Percentiles rank a stretch among this genome's conserved stretches.
Evolutionary conservation across 2,113 vertebrate genomes (phyloP).

Genomic region (Elgaria multicarinata): DNA sequence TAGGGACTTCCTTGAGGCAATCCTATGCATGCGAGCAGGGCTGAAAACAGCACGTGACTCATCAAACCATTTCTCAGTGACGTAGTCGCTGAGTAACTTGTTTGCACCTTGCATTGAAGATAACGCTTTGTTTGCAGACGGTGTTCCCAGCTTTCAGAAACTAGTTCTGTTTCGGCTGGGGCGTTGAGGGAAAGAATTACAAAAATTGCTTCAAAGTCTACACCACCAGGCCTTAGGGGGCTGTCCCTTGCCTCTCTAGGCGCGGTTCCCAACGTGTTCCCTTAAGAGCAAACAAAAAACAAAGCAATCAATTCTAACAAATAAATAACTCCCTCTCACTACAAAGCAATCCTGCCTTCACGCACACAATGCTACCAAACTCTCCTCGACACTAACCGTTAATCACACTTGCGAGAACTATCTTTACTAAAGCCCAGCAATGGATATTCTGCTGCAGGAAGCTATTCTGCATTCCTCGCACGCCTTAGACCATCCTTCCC

Average conservation of each 20-base stretch:
- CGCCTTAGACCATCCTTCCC: no score
- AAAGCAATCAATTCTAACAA: conserved; percentile 32
- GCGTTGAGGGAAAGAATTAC: neutral
- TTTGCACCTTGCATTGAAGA: neutral
- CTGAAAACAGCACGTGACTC: neutral
- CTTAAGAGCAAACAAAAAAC: conserved; percentile 10
- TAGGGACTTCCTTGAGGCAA: neutral
- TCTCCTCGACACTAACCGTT: conserved; percentile 9
- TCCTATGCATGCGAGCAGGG: no score
- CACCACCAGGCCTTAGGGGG: no score
- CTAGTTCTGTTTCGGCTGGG: neutral
- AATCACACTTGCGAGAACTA: conserved; percentile 47
- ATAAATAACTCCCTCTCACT: conserved; percentile 42
- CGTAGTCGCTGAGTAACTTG: neutral
- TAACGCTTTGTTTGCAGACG: neutral
- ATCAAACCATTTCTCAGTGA: neutral
- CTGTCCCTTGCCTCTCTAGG: neutral
- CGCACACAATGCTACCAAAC: neutral
- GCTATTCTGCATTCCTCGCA: neutral
- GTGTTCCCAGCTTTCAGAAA: neutral
- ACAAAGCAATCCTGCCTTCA: conserved; percentile 2
- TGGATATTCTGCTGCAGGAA: neutral
- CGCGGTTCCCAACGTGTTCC: neutral
- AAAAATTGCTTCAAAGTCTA: neutral
- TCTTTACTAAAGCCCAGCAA: neutral